Evolutionary conservation across 2,888 invertebrate species (phyloP), one percentile per base, ranked within the genome.

Genomic region (Pseudococcus viburni): DNA sequence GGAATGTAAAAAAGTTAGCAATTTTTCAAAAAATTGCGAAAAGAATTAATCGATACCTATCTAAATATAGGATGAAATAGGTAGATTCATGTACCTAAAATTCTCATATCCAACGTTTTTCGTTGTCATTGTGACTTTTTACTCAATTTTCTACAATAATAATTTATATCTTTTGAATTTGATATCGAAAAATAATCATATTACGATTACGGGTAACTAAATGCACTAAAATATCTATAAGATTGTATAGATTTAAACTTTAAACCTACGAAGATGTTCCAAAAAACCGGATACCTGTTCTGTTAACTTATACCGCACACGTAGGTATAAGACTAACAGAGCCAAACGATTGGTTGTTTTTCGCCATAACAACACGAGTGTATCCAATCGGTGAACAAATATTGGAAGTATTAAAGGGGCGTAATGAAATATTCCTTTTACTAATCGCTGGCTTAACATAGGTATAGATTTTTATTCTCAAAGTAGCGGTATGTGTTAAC

Each of bases 371-470:
- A n/a, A 80, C 80, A 80, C 42, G 42, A 46, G 80, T 42, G 7
- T 42, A 80, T 8, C 80, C 80, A 80, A 80, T 80, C 80, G 80
- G n/a, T 42, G 80, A 80, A 80, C 80, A 80, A 80, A 80, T 80
- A 42, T 80, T 46, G 42, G 17, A 42, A 42, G 80, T 80, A 80
- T 80, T n/a, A 80, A 80, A 80, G 80, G 80, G 80, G 80, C 80
- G 80, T 80, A 42, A 17, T 80, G 80, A 80, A 39, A 42, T 80
- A 80, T 80, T n/a, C 42, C 19, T 42, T 46, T 42, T 80, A 73
- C 80, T 80, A 42, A 80, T 80, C 80, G 80, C 42, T 19, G 33
- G 42, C 42, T 19, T 42, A 19, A 80, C 39, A 19, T 46, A 80
- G 8, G 59, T 59, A 59, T 19, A n/a, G n/a, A 19, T n/a, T 80